Evolutionary conservation across 2,113 vertebrate species (phyloP).

Genomic region (Coptodon bakossiorum): DNA sequence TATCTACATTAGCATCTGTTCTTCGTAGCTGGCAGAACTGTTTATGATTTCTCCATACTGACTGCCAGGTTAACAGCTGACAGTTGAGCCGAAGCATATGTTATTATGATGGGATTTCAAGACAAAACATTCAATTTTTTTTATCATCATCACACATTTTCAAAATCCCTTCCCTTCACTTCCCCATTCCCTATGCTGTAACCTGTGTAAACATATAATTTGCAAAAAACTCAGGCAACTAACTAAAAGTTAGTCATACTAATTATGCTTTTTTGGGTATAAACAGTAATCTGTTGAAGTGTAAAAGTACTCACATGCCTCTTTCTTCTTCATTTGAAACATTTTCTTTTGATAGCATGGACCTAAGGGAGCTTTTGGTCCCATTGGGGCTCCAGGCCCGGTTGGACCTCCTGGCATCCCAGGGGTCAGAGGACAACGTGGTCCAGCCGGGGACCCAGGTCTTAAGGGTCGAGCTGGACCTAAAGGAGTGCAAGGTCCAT

Average conservation of each 20-base stretch:
- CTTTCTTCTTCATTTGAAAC: not conserved
- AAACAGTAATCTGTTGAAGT: not conserved
- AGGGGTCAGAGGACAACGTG: conserved; percentile 66
- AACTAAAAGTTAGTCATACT: not conserved
- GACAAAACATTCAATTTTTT: not conserved
- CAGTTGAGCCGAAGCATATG: accelerated
- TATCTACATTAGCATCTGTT: not conserved
- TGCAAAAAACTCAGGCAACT: not conserved
- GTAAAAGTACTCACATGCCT: not conserved
- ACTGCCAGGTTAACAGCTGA: not conserved
- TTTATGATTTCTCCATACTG: not conserved
- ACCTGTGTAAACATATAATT: accelerated
- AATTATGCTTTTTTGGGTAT: accelerated
- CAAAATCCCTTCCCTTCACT: not conserved
- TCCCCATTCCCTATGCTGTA: accelerated
- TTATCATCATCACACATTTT: not conserved
- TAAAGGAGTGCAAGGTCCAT: conserved; percentile 65
- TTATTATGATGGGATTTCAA: not conserved
- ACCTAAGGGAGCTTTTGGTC: conserved; percentile 52
- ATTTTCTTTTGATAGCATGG: conserved; percentile 48
- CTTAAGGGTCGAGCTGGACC: conserved; percentile 60
- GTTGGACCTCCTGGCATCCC: conserved; percentile 69
- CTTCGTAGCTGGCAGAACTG: accelerated
- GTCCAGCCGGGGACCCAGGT: conserved; percentile 63
- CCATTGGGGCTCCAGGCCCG: conserved; percentile 50